A percentile compares a stretch with the other conserved stretches of the same genome.
Conservation (phyloP, 2,888 invertebrate genomes). For the Argyra leucocephala region DNA sequence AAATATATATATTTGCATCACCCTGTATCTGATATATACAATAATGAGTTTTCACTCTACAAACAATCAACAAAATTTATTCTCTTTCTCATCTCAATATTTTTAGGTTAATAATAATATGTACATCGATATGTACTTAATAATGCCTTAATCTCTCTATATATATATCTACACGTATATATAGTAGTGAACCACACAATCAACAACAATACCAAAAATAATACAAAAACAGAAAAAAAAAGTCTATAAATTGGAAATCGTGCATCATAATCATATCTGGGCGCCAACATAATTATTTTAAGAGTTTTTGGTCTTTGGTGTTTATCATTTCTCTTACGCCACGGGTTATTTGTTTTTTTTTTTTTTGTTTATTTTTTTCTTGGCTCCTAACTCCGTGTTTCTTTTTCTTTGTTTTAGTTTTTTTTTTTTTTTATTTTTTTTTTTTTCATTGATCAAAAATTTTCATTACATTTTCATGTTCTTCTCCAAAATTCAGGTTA, state of each 20-base stretch:
- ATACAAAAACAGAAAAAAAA: not conserved
- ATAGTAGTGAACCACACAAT: no score
- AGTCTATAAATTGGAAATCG: conserved; percentile 5
- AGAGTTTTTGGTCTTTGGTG: not conserved
- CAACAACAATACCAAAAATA: no score
- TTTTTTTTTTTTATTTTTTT: not conserved
- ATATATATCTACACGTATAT: no score
- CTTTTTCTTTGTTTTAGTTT: not conserved
- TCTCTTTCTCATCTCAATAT: no score
- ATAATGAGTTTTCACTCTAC: no score
- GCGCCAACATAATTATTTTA: conserved; percentile 12
- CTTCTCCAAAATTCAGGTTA: not conserved
- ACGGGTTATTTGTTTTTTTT: not conserved
- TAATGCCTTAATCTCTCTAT: not conserved
- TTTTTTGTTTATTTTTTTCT: not conserved
- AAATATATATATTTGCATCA: no score
- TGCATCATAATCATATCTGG: conserved; percentile 11
- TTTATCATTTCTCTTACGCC: conserved; percentile 11
- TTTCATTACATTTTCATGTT: no score
- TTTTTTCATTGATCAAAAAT: not conserved
- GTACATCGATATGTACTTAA: no score
- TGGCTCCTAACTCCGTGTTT: not conserved
- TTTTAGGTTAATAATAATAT: no score
- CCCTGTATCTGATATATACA: no score
- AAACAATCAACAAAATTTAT: no score